Percentiles rank a stretch among this genome's conserved stretches.
Evolutionary conservation across 2,113 vertebrate genomes (phyloP).

Genomic region (Lonchura striata): DNA sequence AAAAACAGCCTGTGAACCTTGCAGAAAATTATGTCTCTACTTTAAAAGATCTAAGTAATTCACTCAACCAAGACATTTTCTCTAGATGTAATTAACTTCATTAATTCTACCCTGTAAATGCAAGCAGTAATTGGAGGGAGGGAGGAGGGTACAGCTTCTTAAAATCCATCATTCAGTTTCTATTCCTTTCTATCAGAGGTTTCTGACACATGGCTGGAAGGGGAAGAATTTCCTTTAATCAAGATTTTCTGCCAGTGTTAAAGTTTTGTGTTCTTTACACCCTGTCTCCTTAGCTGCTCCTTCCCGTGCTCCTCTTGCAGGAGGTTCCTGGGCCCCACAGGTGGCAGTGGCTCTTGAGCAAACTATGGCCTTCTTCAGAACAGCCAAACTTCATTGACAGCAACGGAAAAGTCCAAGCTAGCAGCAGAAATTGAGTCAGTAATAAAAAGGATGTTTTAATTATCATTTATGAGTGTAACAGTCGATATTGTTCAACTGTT

Average conservation of each 20-base stretch:
- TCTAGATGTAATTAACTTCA: background rate
- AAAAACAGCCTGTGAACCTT: background rate
- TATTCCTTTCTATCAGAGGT: background rate
- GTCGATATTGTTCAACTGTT: background rate
- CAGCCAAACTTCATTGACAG: background rate
- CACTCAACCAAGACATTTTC: background rate
- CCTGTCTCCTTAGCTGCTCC: background rate
- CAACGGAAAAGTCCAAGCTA: background rate
- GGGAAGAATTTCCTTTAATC: background rate
- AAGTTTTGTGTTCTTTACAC: background rate
- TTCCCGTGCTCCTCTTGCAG: background rate
- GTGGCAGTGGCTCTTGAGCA: background rate
- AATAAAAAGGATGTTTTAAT: background rate
- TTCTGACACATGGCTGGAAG: background rate
- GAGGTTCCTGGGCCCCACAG: background rate
- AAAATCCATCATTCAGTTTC: background rate
- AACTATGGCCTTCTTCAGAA: accelerated
- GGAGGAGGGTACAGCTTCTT: background rate
- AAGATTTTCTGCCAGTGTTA: background rate
- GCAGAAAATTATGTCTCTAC: background rate
- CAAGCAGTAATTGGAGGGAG: background rate
- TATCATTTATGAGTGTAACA: background rate
- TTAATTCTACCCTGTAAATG: background rate
- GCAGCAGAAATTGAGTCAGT: background rate
- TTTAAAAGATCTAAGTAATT: background rate